Evolutionary conservation across 2,888 invertebrate genomes (phyloP), one percentile per base, ranked within the genome.

Genomic region (Panopea generosa): DNA sequence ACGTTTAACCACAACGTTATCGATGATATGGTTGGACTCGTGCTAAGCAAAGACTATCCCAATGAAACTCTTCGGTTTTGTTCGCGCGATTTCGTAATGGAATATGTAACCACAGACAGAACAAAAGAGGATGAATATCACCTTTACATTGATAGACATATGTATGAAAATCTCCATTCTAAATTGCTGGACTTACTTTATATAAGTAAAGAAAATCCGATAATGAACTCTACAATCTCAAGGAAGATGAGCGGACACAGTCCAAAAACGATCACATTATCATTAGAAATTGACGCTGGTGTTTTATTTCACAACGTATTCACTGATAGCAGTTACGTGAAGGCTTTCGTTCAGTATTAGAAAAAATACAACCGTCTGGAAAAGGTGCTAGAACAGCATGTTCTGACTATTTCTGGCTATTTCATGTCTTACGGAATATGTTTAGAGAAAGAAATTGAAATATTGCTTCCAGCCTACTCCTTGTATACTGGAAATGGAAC

Each of bases 1-100:
- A 24, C 24, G 6, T 72, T 77, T 18, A 61, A 52, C 22, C 77
- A 77, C 56, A 68, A 68, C 22, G 59, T 68, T 2, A 71, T 72
- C 6, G 47, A 57, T 29, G 77, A 77, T 27, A 77, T 67, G 71
- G 55, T 77, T 22, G 77, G 71, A 11, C 47, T 77, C 33, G 77
- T 77, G 6, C 57, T 57, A 6, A 59, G 68, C 14, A 60, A 77
- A 22, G 59, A 71, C 4, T 60, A 67, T 27, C 67, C 57, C 20
- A 56, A 59, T 18, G 71, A 49, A 24, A 27, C 61, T 14, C 49
- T 77, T 7, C 43, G 49, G 14, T 71, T 63, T 68, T 50, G 66
- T 20, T 40, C 50, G 9, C 50, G 59, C 27, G 68, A 62, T 22
- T 77, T 77, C 43, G 27, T 72, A 0, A n/a, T 68, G 33, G 50